These are phyloP conservation scores for Tenthredo amoena DNA, from an alignment of 2,888 invertebrate genomes.

Conservation along the genomic window DNA sequence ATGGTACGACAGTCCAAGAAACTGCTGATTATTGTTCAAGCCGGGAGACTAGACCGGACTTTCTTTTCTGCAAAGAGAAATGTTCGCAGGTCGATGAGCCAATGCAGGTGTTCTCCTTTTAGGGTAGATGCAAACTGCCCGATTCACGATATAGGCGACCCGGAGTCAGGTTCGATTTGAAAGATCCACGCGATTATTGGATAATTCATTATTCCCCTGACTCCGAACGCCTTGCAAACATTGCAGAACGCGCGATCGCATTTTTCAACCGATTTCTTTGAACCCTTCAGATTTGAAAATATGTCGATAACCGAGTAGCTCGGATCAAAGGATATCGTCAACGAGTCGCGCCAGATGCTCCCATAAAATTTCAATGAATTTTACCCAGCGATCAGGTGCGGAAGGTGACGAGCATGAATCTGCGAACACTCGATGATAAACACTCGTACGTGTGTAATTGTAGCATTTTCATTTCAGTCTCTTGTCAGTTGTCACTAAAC, in stretches of 20 bases:
- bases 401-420: not conserved
- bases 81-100: slow-evolving; percentile 43
- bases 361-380: not conserved
- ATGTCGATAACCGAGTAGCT: not conserved
- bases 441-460: not conserved
- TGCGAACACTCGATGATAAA: not conserved
- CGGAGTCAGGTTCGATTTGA: not conserved
- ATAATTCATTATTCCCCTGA: not conserved
- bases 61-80: slow-evolving; percentile 46
- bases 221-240: not conserved
- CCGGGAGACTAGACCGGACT: not conserved
- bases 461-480: not conserved
- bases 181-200: not conserved
- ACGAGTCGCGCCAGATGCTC: not conserved
- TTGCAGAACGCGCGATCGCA: not conserved
- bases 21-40: not conserved
- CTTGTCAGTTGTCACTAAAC: not conserved
- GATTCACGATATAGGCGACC: not conserved
- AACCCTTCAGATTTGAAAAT: not conserved
- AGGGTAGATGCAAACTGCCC: not conserved
- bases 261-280: not conserved
- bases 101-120: not conserved
- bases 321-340: not conserved
- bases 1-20: not conserved
- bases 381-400: not conserved